Percentiles rank a stretch among this genome's conserved stretches.
These are phyloP conservation scores for Holothuria scabra DNA, from an alignment of 53 echinoderm and acorn worm species.

Conservation along the genomic window DNA sequence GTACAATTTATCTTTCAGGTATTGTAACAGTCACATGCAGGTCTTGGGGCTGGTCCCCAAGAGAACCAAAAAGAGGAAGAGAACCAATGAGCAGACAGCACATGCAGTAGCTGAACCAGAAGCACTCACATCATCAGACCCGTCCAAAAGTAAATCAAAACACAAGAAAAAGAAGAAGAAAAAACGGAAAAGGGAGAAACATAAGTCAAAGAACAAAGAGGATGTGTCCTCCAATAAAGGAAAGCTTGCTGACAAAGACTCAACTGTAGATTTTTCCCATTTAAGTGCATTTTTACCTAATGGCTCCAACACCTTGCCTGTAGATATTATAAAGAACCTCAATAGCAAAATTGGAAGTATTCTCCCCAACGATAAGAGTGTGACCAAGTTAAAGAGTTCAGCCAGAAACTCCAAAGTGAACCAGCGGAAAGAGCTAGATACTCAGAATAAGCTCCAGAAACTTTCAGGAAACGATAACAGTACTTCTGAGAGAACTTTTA, in stretches of 20 bases:
- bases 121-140: constrained; percentile 21
- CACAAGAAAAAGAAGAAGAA: constrained; percentile 88
- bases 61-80: constrained; percentile 75
- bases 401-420: constrained; percentile 24
- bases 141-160: constrained; percentile 71
- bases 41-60: constrained; percentile 87
- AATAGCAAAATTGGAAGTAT: constrained; percentile 46
- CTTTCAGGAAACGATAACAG: constrained; percentile 38
- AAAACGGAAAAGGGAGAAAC: constrained; percentile 91
- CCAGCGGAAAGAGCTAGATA: constrained; percentile 2
- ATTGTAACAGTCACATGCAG: constrained; percentile 98
- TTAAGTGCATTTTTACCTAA: constrained; percentile 51
- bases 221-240: constrained; percentile 19
- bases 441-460: constrained; percentile 7
- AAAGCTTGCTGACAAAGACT: constrained; percentile 33
- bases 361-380: constrained; percentile 47
- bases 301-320: constrained; percentile 55
- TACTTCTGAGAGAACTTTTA: constrained; percentile 32
- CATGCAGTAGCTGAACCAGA: background rate
- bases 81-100: constrained; percentile 37
- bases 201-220: constrained; percentile 63
- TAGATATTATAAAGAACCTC: constrained; percentile 46
- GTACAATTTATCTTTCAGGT: constrained; percentile 59
- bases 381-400: constrained; percentile 44
- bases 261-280: constrained; percentile 29